Conservation (phyloP, 2,888 invertebrate species). For the Ochlodes sylvanus region DNA sequence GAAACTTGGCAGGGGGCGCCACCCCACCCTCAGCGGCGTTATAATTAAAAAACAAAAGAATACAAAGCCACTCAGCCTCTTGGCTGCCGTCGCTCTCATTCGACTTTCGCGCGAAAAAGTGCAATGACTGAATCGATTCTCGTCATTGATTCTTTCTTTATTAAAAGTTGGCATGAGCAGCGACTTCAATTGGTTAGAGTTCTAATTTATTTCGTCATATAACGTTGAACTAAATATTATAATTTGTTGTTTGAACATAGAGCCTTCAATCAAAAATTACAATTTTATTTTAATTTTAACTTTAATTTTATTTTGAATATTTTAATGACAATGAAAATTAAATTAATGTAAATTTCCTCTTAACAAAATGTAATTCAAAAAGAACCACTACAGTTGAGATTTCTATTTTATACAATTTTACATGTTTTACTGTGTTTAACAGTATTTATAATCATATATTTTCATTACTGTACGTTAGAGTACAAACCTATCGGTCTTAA, state of each 20-base stretch:
- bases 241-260: too few relatives aligned
- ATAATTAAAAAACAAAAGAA: slow-evolving; percentile 86
- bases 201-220: too few relatives aligned
- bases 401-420: too few relatives aligned
- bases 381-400: too few relatives aligned
- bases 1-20: slow-evolving; percentile 67
- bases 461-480: slow-evolving; percentile 30
- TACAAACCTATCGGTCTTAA: slow-evolving; percentile 34
- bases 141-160: slow-evolving; percentile 16
- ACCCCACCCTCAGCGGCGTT: slow-evolving; percentile 73
- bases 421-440: neutral
- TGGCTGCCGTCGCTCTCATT: slow-evolving; percentile 67
- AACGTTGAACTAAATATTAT: too few relatives aligned
- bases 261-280: too few relatives aligned
- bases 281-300: too few relatives aligned
- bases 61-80: slow-evolving; percentile 81
- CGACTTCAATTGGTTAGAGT: neutral
- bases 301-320: too few relatives aligned
- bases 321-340: too few relatives aligned
- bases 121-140: slow-evolving; percentile 59
- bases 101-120: slow-evolving; percentile 75
- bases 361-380: neutral
- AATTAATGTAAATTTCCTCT: too few relatives aligned
- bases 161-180: slow-evolving; percentile 5
- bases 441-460: slow-evolving; percentile 19